Evolutionary conservation across 2,888 invertebrate species (phyloP).

Genomic region (Phengaris alcon): DNA sequence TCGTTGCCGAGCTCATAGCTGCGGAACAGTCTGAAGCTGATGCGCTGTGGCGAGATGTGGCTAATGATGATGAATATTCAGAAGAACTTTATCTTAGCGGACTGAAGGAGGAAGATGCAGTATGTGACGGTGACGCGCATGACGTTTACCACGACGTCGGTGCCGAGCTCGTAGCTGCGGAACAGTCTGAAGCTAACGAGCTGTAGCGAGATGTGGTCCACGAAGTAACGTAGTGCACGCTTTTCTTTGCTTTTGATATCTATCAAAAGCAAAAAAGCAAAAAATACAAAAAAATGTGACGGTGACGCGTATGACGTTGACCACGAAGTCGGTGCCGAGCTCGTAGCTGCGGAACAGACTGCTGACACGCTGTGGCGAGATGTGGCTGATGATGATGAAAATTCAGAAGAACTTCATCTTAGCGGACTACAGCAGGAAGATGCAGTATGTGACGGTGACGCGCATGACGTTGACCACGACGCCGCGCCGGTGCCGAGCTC

Average conservation of each 20-base stretch:
- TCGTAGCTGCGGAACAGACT: not conserved
- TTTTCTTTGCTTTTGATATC: not conserved
- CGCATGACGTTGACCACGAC: not conserved
- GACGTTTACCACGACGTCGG: not conserved
- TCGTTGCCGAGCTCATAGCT: not conserved
- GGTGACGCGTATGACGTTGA: not conserved
- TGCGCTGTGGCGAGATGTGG: too few relatives aligned
- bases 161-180: not conserved
- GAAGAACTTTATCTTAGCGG: not conserved
- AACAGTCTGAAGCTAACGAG: not conserved
- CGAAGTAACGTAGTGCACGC: not conserved
- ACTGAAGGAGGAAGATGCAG: not conserved
- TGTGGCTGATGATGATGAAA: not conserved
- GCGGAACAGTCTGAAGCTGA: not conserved
- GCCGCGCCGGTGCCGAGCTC: not conserved
- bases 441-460: not conserved
- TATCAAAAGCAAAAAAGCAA: too few relatives aligned
- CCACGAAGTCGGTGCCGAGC: not conserved
- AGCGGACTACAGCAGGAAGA: constrained; percentile 11
- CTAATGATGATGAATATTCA: not conserved
- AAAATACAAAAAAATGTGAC: not conserved
- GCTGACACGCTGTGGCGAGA: not conserved
- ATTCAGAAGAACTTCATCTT: constrained; percentile 20
- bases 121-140: not conserved
- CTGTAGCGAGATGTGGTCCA: not conserved